Conservation (phyloP, 2,113 vertebrate genomes). For the Thymallus thymallus region DNA sequence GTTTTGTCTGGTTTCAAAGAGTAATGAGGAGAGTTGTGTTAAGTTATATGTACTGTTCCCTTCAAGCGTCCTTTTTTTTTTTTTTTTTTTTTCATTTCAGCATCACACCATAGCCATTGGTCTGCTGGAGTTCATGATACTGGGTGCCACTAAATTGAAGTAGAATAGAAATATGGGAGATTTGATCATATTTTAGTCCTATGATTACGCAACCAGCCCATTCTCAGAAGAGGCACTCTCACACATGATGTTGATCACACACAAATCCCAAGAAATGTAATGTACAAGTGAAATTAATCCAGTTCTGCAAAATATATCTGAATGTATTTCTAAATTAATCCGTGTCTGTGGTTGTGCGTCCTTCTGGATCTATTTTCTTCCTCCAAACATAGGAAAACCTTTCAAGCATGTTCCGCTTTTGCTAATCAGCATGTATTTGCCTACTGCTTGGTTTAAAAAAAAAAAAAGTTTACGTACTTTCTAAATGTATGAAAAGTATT, state of each 20-base stretch:
- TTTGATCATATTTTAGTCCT: slow-evolving; percentile 5
- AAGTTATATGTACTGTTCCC: neutral
- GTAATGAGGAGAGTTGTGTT: neutral
- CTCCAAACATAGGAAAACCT: neutral
- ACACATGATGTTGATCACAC: slow-evolving; percentile 21
- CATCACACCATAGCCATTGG: neutral
- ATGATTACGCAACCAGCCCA: slow-evolving; percentile 15
- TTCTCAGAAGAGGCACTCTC: slow-evolving; percentile 7
- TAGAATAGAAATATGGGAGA: neutral
- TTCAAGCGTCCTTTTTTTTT: neutral
- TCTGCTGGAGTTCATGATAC: neutral
- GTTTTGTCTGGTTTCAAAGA: neutral
- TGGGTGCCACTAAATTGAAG: slow-evolving; percentile 5
- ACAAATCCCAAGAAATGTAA: slow-evolving; percentile 28
- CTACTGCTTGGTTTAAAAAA: too few relatives aligned
- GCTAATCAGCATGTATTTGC: neutral
- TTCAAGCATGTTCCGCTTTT: neutral
- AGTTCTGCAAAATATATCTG: slow-evolving; percentile 52
- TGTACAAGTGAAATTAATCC: slow-evolving; percentile 33
- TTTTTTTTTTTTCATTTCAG: neutral
- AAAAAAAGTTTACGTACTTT: too few relatives aligned
- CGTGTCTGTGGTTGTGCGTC: slow-evolving; percentile 2
- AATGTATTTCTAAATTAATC: slow-evolving; percentile 37
- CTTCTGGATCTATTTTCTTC: neutral
- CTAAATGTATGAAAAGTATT: too few relatives aligned